Percentiles rank a stretch among this genome's conserved stretches.
Evolutionary conservation across 2,888 invertebrate species (phyloP).

Genomic region (Oeneis ivallda): DNA sequence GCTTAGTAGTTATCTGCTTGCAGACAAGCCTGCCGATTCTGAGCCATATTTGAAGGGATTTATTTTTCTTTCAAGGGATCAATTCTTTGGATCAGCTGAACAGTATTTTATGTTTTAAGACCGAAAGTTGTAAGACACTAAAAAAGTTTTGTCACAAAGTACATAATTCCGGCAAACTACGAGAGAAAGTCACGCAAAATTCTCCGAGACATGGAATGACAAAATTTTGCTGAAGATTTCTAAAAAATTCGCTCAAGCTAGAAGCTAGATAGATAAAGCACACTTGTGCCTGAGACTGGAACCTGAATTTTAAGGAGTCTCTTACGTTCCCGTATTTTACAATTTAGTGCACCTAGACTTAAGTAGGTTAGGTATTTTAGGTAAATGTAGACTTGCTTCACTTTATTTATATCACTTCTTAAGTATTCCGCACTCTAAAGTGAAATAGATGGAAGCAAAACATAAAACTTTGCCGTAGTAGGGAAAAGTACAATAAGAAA

Average conservation of each 20-base stretch:
- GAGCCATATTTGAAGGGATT: too few species aligned
- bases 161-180: background rate
- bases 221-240: conserved; percentile 25
- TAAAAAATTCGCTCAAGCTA: conserved; percentile 25
- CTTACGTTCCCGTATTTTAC: conserved; percentile 23
- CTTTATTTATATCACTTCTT: too few species aligned
- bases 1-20: too few species aligned
- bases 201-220: conserved; percentile 5
- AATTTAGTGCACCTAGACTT: conserved; percentile 25
- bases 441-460: too few species aligned
- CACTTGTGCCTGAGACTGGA: conserved; percentile 28
- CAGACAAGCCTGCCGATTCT: too few species aligned
- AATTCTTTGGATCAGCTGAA: background rate
- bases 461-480: too few species aligned
- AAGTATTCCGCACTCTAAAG: too few species aligned
- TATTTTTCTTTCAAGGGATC: too few species aligned
- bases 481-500: too few species aligned
- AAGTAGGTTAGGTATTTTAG: conserved; percentile 28
- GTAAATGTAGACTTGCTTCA: background rate
- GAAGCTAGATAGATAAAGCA: conserved; percentile 25
- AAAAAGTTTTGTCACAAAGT: background rate
- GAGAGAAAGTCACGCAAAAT: conserved; percentile 21
- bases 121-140: background rate
- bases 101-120: background rate
- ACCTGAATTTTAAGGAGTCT: conserved; percentile 32